Conservation (phyloP, 2,797 vertebrate species). For the Fratercula arctica region DNA sequence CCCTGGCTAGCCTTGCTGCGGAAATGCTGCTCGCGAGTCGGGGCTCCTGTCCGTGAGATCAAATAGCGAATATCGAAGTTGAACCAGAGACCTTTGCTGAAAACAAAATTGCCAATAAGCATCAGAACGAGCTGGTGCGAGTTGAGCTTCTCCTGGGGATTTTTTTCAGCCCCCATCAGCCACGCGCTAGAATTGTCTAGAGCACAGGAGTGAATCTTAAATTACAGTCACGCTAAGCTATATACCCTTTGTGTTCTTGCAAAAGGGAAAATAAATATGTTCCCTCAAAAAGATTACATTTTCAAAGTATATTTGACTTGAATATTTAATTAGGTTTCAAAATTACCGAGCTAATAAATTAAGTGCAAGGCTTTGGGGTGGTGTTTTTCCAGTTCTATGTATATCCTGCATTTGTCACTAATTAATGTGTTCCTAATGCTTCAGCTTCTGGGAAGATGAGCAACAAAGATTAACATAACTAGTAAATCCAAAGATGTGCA, state of each 20-base stretch:
- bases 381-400: conserved; percentile 68
- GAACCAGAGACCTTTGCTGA: neutral
- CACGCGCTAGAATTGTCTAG: conserved; percentile 31
- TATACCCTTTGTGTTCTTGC: conserved; percentile 56
- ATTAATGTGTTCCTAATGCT: conserved; percentile 68
- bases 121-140: neutral
- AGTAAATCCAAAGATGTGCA: conserved; percentile 63
- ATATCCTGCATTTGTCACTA: conserved; percentile 66
- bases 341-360: conserved; percentile 63
- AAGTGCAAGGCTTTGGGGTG: conserved; percentile 49
- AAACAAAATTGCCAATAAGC: neutral
- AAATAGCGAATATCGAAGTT: neutral
- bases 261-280: conserved; percentile 58
- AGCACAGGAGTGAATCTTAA: conserved; percentile 52
- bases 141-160: neutral
- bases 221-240: conserved; percentile 28
- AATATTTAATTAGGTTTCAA: conserved; percentile 68
- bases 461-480: conserved; percentile 69
- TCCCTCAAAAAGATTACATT: conserved; percentile 61
- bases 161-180: conserved; percentile 1
- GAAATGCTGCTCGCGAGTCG: neutral
- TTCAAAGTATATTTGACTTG: conserved; percentile 56
- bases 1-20: neutral
- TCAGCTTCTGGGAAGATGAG: conserved; percentile 70
- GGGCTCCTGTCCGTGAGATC: neutral